A percentile compares a stretch with the other conserved stretches of the same genome.
These are phyloP conservation scores for Climacteris rufus DNA, from an alignment of 2,113 vertebrate species.

Conservation along the genomic window DNA sequence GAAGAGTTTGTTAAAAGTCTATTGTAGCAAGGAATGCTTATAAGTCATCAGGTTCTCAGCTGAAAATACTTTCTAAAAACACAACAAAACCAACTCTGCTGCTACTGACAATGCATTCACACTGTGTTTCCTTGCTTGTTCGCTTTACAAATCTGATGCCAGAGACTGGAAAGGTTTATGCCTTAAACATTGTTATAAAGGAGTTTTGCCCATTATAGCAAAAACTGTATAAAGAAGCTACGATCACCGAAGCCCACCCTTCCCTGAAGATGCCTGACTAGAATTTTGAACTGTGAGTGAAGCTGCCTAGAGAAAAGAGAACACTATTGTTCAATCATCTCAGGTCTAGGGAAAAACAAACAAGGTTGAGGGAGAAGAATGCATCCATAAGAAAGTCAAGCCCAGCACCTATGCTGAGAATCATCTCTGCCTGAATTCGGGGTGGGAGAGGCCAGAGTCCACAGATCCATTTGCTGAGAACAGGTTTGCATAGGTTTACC, in stretches of 20 bases:
- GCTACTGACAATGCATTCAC: neutral
- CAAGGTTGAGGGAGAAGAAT: too few relatives aligned
- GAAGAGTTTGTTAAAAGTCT: neutral
- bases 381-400: too few relatives aligned
- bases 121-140: neutral
- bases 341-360: too few relatives aligned
- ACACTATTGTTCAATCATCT: neutral
- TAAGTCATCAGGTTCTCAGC: neutral
- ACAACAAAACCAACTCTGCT: neutral
- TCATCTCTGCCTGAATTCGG: too few relatives aligned
- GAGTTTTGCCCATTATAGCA: neutral
- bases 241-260: neutral
- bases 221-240: neutral
- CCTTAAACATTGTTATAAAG: neutral
- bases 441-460: neutral
- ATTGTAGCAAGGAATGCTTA: neutral
- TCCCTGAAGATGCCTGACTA: neutral
- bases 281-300: neutral
- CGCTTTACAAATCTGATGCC: neutral
- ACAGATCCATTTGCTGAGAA: too few relatives aligned
- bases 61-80: neutral
- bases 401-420: too few relatives aligned
- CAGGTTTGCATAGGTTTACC: neutral
- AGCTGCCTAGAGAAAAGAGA: neutral
- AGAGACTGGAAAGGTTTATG: neutral